Evolutionary conservation across 2,113 vertebrate genomes (phyloP), one percentile per base, ranked within the genome.

Genomic region (Gorsachius goisagi): DNA sequence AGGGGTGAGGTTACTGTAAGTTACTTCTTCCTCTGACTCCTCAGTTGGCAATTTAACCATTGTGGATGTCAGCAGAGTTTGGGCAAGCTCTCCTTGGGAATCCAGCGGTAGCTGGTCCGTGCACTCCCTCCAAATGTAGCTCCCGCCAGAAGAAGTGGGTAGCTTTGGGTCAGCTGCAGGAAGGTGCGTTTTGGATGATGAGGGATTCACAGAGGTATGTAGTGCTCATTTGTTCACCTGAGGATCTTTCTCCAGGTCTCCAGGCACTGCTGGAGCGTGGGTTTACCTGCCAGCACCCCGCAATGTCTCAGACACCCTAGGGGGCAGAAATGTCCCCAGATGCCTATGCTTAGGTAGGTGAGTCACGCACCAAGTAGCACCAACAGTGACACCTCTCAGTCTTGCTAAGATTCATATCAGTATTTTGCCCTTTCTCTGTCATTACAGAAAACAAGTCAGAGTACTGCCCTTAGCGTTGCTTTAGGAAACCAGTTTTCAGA

Each of bases 21-120:
- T 23, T 15, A 21, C 49, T 41, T 47, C 32, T 50, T 53, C 32
- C n/a, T 32, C 55, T 10, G 30, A 21, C 55, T 26, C 39, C 49
- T 41, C 37, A 16, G 24, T 2, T 32, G 30, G 56, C 49, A 22
- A 1, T 6, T 11, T 12, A 32, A 26, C 20, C 5, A 1, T 5
- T 1, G 5, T 3, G 24, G 55, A 2, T 39, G 33, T 22, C 33
- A 2, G 88, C 55, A 55, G 53, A 27, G 12, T 1, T 13, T 22
- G 7, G 37, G 11, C 8, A 8, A 50, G 75, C 11, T 59, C 21
- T 23, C 26, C 68, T 20, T 4, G 5, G 47, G 33, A 45, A 17
- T 2, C 12, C 56, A 15, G 39, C 4, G 0, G 56, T 8, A 44
- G 12, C 45, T 2, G 1, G 33, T 7, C 64, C 4, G 0, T 21